phyloP scores from a whole-genome alignment of 2,797 vertebrate species.

The Falco rusticolus region DNA sequence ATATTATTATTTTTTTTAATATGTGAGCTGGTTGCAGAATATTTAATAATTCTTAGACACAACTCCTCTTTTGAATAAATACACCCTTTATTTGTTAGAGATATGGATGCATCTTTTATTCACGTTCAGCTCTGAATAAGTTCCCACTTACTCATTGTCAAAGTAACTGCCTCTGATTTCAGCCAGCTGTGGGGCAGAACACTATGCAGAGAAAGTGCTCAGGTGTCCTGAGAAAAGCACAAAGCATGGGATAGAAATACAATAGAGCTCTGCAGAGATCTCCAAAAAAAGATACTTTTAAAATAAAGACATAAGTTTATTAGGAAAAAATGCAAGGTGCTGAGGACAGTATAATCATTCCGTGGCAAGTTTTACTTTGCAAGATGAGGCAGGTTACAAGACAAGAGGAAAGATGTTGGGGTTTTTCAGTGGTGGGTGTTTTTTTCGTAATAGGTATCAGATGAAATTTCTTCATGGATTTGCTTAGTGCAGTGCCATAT shows the following conservation, averaged over 20 bases:
- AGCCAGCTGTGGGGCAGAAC: not conserved
- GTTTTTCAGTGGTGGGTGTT: fast-evolving
- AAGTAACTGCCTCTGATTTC: not conserved
- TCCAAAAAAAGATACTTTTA: not conserved
- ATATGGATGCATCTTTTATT: not conserved
- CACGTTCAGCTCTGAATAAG: not conserved
- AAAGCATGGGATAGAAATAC: not conserved
- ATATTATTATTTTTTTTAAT: not conserved
- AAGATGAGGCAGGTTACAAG: not conserved
- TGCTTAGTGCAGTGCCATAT: not conserved
- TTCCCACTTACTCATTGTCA: not conserved
- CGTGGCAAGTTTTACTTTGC: not conserved
- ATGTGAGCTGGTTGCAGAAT: not conserved
- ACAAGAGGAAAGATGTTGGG: too few relatives aligned
- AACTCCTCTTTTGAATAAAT: not conserved
- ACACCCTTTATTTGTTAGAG: not conserved
- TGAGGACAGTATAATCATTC: not conserved
- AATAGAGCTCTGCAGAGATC: not conserved
- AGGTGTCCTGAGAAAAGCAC: not conserved
- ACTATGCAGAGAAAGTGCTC: not conserved
- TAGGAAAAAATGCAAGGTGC: not conserved
- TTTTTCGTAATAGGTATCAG: not conserved
- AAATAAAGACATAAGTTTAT: not conserved
- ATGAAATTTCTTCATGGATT: conserved; percentile 7
- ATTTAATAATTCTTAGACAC: not conserved